These are phyloP conservation scores for Sialia sialis DNA, from an alignment of 2,113 vertebrate genomes.

Conservation along the genomic window DNA sequence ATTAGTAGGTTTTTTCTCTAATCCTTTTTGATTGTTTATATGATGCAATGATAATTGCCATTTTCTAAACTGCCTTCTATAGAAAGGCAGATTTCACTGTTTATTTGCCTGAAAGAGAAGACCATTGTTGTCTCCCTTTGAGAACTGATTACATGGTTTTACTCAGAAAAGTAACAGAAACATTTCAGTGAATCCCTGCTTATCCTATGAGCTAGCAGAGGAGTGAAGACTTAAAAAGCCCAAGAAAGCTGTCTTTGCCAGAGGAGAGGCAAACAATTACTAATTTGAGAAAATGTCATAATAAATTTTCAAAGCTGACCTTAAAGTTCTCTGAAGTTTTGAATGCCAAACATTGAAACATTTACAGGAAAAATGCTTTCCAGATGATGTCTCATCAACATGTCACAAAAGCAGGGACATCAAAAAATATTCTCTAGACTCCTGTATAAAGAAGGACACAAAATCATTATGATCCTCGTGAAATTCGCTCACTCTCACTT, in stretches of 20 bases:
- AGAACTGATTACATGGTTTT: background rate
- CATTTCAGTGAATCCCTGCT: background rate
- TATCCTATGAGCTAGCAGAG: background rate
- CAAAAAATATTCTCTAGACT: background rate
- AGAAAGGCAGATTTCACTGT: background rate
- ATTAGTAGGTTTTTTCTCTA: background rate
- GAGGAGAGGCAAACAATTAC: background rate
- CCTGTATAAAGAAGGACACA: background rate
- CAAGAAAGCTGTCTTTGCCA: background rate
- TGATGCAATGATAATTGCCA: background rate
- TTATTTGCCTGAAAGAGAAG: background rate
- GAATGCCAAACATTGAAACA: background rate
- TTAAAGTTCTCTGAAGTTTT: background rate
- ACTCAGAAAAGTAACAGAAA: background rate
- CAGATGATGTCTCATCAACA: background rate
- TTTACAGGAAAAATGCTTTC: background rate
- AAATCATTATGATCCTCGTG: background rate
- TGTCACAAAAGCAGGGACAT: background rate
- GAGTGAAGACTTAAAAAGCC: background rate
- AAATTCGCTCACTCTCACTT: background rate
- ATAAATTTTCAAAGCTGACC: background rate
- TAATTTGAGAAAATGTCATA: background rate
- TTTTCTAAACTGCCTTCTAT: background rate
- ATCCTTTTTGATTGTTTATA: background rate
- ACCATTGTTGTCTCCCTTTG: background rate